These are phyloP conservation scores for Linnaemya vulpina DNA, from an alignment of 2,888 invertebrate genomes.

Conservation along the genomic window DNA sequence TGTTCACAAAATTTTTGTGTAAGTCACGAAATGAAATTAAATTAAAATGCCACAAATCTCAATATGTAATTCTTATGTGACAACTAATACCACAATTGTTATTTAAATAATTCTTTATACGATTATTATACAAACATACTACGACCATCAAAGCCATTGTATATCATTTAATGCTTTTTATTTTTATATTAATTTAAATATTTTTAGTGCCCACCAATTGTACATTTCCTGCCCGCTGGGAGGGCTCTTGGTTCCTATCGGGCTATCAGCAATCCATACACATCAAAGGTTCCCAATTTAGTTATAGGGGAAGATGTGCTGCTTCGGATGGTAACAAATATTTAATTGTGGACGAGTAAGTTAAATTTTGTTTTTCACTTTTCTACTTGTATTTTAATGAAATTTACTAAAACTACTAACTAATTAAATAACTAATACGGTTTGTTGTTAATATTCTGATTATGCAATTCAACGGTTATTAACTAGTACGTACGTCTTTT, in stretches of 20 bases:
- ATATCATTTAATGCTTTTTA: constrained; percentile 3
- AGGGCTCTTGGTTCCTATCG: constrained; percentile 95
- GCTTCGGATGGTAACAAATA: constrained; percentile 94
- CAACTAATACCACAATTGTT: constrained; percentile 34
- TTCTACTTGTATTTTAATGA: background rate
- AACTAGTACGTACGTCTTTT: background rate
- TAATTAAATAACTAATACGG: constrained; percentile 6
- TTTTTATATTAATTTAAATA: constrained; percentile 25
- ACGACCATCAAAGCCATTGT: background rate
- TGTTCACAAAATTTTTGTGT: background rate
- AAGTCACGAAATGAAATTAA: constrained; percentile 45
- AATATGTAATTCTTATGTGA: constrained; percentile 47
- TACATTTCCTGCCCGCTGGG: constrained; percentile 92
- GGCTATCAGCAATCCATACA: constrained; percentile 93
- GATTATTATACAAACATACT: too few species aligned
- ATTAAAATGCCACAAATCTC: constrained; percentile 70
- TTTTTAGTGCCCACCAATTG: constrained; percentile 86
- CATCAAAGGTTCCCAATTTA: constrained; percentile 91
- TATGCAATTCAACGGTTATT: background rate
- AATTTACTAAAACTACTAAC: background rate
- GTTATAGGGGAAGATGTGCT: constrained; percentile 93
- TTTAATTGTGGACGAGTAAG: constrained; percentile 94
- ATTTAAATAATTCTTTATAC: constrained; percentile 43
- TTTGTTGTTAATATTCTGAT: background rate
- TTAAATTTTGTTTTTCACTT: constrained; percentile 78